Evolutionary conservation across 2,797 vertebrate genomes (phyloP).

Genomic region (Glyptemys insculpta): DNA sequence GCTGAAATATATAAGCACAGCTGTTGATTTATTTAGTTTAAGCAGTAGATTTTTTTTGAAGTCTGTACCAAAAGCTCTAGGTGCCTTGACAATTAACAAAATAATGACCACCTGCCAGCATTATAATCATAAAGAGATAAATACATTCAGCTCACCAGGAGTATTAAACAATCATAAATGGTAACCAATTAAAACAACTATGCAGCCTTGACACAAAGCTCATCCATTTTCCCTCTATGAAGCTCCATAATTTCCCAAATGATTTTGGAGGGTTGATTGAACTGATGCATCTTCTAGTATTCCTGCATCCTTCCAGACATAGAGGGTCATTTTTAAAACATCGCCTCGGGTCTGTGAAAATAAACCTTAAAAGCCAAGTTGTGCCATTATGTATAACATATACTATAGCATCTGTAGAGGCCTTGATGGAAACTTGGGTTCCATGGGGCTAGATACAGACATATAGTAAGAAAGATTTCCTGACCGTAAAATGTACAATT

Average conservation of each 20-base stretch:
- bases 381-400: rapidly evolving
- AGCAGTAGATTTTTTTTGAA: not conserved
- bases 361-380: not conserved
- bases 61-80: not conserved
- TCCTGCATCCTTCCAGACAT: rapidly evolving
- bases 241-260: not conserved
- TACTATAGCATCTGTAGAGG: not conserved
- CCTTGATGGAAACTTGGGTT: not conserved
- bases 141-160: not conserved
- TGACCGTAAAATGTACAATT: no score
- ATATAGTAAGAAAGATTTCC: not conserved
- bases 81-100: not conserved
- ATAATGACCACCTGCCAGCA: not conserved
- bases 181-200: rapidly evolving
- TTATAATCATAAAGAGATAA: not conserved
- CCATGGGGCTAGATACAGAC: no score
- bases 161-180: not conserved
- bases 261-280: not conserved
- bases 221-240: not conserved
- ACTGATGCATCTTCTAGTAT: rapidly evolving
- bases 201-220: not conserved
- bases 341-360: rapidly evolving
- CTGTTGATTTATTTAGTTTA: not conserved
- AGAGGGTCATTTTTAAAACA: not conserved
- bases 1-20: not conserved